phyloP scores from a whole-genome alignment of 2,888 invertebrate genomes.

The Cheiracanthium punctorium region DNA sequence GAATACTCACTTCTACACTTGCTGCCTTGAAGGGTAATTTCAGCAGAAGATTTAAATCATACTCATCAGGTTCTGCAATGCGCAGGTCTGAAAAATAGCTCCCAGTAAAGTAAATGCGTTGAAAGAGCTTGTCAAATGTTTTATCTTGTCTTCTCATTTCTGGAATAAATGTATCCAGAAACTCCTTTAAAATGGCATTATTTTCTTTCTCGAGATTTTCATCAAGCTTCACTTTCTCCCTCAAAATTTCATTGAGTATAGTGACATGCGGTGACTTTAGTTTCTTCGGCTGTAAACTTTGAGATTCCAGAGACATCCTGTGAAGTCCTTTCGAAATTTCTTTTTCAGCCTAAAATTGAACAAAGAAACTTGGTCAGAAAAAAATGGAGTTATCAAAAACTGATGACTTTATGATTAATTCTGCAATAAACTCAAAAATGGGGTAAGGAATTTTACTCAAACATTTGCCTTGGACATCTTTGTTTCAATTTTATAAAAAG shows the following conservation, averaged over 20 bases:
- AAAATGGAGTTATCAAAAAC: no score
- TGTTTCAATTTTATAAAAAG: no score
- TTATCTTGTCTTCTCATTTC: constrained; percentile 65
- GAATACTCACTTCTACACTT: constrained; percentile 47
- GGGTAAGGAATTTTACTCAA: no score
- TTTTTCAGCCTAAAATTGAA: no score
- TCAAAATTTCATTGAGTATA: constrained; percentile 79
- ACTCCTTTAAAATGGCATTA: constrained; percentile 50
- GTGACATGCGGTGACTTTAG: constrained; percentile 77
- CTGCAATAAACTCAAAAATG: no score
- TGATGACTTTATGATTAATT: no score
- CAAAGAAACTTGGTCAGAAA: no score
- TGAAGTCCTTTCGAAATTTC: no score
- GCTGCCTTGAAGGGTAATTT: constrained; percentile 60
- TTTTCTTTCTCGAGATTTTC: constrained; percentile 42
- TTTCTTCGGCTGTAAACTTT: constrained; percentile 37
- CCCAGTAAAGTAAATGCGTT: constrained; percentile 60
- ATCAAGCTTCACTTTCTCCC: constrained; percentile 35
- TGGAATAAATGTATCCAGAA: constrained; percentile 46
- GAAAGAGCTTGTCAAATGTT: constrained; percentile 62
- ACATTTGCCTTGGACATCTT: no score
- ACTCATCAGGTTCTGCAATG: constrained; percentile 69
- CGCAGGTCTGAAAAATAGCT: constrained; percentile 70
- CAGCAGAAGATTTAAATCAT: constrained; percentile 71
- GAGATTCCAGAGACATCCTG: background rate